A percentile compares a stretch with the other conserved stretches of the same genome.
Evolutionary conservation across 2,888 invertebrate species (phyloP).

Genomic region (Brachyopa scutellaris): DNA sequence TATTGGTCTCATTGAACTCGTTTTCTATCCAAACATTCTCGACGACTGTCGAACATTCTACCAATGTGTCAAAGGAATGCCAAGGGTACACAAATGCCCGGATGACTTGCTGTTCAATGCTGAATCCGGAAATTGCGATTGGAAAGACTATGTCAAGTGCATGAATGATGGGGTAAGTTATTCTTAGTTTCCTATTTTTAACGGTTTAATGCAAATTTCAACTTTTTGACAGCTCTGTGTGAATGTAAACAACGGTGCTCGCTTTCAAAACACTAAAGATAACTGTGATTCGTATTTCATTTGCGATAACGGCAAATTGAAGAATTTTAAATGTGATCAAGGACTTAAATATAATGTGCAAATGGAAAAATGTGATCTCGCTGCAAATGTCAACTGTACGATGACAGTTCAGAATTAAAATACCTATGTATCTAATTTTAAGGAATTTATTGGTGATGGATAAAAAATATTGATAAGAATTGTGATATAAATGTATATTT

Average conservation of each 20-base stretch:
- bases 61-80: conserved; percentile 73
- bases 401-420: conserved; percentile 5
- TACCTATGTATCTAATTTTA: too few relatives aligned
- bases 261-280: conserved; percentile 67
- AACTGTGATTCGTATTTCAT: conserved; percentile 74
- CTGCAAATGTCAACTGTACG: conserved; percentile 48
- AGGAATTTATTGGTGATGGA: background rate
- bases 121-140: conserved; percentile 67
- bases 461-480: background rate
- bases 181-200: too few relatives aligned
- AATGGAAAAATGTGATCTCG: conserved; percentile 42
- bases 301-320: conserved; percentile 60
- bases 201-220: too few relatives aligned
- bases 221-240: conserved; percentile 33
- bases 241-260: conserved; percentile 48
- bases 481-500: conserved; percentile 4
- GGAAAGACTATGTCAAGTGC: conserved; percentile 63
- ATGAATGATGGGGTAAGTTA: conserved; percentile 4
- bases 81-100: conserved; percentile 74
- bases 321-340: conserved; percentile 14
- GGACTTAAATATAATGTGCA: conserved; percentile 26
- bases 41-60: conserved; percentile 76
- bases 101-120: conserved; percentile 74
- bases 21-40: conserved; percentile 74
- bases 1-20: conserved; percentile 54